These are phyloP conservation scores for Nasonia longicornis DNA, from an alignment of 1,140 invertebrate species.

Conservation along the genomic window DNA sequence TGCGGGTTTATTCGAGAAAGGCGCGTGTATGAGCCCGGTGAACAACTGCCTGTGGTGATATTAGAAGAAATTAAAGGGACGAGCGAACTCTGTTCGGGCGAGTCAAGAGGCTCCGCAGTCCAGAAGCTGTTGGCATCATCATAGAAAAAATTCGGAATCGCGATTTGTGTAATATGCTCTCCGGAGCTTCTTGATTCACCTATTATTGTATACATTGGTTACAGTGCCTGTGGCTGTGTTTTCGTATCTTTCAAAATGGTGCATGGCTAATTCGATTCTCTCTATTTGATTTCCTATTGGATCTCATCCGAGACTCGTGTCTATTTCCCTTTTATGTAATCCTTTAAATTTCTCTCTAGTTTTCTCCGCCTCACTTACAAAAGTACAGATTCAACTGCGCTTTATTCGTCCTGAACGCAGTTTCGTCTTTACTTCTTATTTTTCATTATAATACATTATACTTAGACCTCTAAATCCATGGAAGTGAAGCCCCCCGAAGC, in stretches of 20 bases:
- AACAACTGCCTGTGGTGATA: constrained; percentile 8
- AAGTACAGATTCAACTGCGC: constrained; percentile 64
- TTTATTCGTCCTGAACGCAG: constrained; percentile 58
- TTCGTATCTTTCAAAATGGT: not conserved
- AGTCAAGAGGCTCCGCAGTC: constrained; percentile 24
- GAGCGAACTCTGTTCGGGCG: not conserved
- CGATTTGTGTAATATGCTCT: not conserved
- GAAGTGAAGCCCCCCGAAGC: constrained; percentile 54
- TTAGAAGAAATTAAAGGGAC: not conserved
- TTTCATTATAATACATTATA: constrained; percentile 58
- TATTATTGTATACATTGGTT: not conserved
- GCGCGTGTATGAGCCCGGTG: not conserved
- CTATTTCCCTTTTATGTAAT: not conserved
- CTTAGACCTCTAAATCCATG: constrained; percentile 55
- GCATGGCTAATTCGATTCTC: constrained; percentile 35
- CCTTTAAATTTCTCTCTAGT: not conserved
- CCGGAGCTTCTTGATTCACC: constrained; percentile 31
- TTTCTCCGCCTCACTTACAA: constrained; percentile 54
- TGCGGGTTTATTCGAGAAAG: constrained; percentile 6
- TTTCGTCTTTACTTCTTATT: constrained; percentile 45
- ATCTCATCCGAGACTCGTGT: no score
- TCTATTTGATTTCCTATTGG: constrained; percentile 11
- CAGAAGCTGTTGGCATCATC: not conserved
- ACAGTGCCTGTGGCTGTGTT: not conserved
- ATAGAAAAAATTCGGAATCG: constrained; percentile 28